Conservation (phyloP, 2,113 vertebrate genomes). For the Octodon degus region DNA sequence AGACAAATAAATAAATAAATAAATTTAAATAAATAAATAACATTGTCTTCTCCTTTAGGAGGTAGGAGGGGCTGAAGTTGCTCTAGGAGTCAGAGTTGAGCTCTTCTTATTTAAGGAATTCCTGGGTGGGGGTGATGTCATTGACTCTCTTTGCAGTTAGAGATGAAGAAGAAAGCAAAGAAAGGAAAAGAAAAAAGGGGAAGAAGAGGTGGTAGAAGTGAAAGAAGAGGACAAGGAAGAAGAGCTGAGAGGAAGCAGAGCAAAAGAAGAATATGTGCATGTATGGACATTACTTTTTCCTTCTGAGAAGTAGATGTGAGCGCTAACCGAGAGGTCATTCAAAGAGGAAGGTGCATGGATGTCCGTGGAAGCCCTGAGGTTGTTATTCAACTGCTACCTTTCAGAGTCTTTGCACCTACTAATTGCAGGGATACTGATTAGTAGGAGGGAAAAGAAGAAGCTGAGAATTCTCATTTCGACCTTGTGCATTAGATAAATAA, state of each 20-base stretch:
- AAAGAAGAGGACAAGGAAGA: not conserved
- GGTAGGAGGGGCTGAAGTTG: not conserved
- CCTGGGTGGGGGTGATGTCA: not conserved
- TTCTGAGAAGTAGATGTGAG: not conserved
- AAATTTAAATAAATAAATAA: too few relatives aligned
- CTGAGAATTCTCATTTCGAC: not conserved
- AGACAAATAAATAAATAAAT: too few relatives aligned
- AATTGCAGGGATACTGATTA: accelerated
- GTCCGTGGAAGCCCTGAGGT: not conserved
- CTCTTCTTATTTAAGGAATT: not conserved
- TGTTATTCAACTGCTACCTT: not conserved
- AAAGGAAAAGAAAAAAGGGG: not conserved
- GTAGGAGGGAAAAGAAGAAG: too few relatives aligned
- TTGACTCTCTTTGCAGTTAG: not conserved
- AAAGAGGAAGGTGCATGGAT: accelerated
- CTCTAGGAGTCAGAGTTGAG: not conserved
- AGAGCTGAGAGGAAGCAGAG: not conserved
- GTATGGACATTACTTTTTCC: not conserved
- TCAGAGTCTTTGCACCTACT: not conserved
- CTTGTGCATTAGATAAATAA: not conserved
- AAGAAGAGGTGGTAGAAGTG: accelerated
- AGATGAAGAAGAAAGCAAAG: not conserved
- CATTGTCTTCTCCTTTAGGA: not conserved
- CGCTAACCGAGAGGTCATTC: not conserved
- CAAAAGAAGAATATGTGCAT: not conserved